These are phyloP conservation scores for Torymus aiolomorphi DNA, from an alignment of 2,888 invertebrate genomes.

Conservation along the genomic window DNA sequence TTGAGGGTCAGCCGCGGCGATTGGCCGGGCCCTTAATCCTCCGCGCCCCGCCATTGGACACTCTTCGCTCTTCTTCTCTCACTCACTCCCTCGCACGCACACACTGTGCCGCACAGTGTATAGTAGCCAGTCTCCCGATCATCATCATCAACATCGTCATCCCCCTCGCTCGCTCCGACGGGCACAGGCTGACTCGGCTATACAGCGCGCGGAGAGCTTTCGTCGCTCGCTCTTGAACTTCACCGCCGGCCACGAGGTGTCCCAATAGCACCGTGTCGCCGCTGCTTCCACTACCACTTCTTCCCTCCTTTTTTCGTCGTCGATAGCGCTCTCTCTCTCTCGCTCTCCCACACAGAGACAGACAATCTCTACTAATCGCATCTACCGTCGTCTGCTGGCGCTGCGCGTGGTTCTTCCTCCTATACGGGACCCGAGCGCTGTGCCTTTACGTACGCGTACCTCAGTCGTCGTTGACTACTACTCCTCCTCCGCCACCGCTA, in stretches of 20 bases:
- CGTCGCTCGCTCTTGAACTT: conserved; percentile 51
- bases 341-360: background rate
- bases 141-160: too few relatives aligned
- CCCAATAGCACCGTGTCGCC: too few relatives aligned
- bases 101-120: too few relatives aligned
- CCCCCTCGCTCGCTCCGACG: too few relatives aligned
- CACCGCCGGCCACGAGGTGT: background rate
- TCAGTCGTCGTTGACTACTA: background rate
- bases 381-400: conserved; percentile 2
- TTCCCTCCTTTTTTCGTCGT: background rate
- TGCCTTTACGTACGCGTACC: too few relatives aligned
- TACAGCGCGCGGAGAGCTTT: conserved; percentile 4
- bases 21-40: conserved; percentile 72
- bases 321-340: background rate
- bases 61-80: too few relatives aligned
- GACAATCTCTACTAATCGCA: background rate
- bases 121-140: too few relatives aligned
- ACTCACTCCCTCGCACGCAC: too few relatives aligned
- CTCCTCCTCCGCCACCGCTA: background rate
- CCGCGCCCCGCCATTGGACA: conserved; percentile 53
- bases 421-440: background rate
- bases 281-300: background rate
- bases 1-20: conserved; percentile 67
- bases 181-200: too few relatives aligned
- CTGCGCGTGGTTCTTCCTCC: too few relatives aligned